These are phyloP conservation scores for Oryctes rhinoceros DNA, from an alignment of 1,140 invertebrate genomes.

Conservation along the genomic window DNA sequence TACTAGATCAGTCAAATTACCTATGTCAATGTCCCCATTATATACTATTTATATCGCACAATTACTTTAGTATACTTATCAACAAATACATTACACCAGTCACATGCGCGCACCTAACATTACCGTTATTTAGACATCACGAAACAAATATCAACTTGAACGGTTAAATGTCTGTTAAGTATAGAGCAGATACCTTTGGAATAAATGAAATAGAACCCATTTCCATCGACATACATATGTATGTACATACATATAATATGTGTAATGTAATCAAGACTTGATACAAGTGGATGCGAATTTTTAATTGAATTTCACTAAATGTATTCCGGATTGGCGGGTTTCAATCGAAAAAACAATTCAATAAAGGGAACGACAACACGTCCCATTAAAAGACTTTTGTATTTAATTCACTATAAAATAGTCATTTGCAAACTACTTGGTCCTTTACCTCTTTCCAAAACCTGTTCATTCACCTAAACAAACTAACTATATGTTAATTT, in stretches of 20 bases:
- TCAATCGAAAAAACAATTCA: not conserved
- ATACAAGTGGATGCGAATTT: not conserved
- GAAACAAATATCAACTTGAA: not conserved
- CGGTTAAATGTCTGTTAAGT: not conserved
- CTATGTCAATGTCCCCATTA: slow-evolving; percentile 26
- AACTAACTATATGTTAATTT: no score
- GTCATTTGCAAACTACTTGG: no score
- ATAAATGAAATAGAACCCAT: not conserved
- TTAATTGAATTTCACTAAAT: not conserved
- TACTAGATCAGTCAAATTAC: slow-evolving; percentile 19
- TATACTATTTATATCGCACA: not conserved
- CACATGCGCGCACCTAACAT: not conserved
- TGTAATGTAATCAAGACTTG: not conserved
- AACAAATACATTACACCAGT: not conserved
- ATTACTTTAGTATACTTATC: not conserved
- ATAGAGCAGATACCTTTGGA: not conserved
- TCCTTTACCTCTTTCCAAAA: no score
- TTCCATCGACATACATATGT: not conserved
- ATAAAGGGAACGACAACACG: no score
- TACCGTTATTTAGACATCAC: not conserved
- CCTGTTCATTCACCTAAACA: no score
- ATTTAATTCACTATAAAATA: no score
- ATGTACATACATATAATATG: not conserved
- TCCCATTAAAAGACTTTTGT: no score
- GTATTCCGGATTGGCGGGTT: not conserved